Evolutionary conservation across 2,113 vertebrate genomes (phyloP).

Genomic region (Syngnathus typhle): DNA sequence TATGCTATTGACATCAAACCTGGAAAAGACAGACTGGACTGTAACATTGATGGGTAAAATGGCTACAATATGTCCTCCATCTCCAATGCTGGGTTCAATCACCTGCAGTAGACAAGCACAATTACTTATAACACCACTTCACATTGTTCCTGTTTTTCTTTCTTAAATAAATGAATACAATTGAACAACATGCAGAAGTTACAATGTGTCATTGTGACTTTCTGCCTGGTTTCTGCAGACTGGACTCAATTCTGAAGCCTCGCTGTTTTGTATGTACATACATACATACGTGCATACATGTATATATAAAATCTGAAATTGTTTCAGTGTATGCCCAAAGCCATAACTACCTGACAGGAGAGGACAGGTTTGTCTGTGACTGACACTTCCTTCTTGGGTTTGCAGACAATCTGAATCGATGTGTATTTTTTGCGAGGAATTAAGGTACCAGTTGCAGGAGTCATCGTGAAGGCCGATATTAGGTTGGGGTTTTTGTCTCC

Average conservation of each 20-base stretch:
- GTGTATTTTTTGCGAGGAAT: slow-evolving; percentile 54
- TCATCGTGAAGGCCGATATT: slow-evolving; percentile 70
- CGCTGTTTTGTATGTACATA: too few relatives aligned
- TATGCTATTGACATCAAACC: slow-evolving; percentile 20
- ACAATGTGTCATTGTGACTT: background rate
- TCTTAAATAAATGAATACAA: background rate
- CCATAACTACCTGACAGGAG: slow-evolving; percentile 74
- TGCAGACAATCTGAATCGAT: slow-evolving; percentile 72
- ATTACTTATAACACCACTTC: background rate
- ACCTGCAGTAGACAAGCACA: slow-evolving; percentile 65
- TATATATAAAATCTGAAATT: too few relatives aligned
- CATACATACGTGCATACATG: too few relatives aligned
- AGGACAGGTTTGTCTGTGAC: slow-evolving; percentile 75
- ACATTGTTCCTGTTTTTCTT: background rate
- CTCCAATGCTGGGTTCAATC: slow-evolving; percentile 71
- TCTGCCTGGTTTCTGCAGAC: background rate
- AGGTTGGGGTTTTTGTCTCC: slow-evolving; percentile 52
- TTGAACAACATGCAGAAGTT: background rate
- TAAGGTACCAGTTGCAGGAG: slow-evolving; percentile 73
- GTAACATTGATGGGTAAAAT: slow-evolving; percentile 74
- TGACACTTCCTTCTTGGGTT: slow-evolving; percentile 68
- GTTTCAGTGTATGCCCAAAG: background rate
- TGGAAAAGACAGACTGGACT: slow-evolving; percentile 71
- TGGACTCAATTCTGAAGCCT: too few relatives aligned
- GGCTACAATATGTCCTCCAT: slow-evolving; percentile 68